Evolutionary conservation across 1,140 invertebrate genomes (phyloP).

Genomic region (Chlorops oryzae): DNA sequence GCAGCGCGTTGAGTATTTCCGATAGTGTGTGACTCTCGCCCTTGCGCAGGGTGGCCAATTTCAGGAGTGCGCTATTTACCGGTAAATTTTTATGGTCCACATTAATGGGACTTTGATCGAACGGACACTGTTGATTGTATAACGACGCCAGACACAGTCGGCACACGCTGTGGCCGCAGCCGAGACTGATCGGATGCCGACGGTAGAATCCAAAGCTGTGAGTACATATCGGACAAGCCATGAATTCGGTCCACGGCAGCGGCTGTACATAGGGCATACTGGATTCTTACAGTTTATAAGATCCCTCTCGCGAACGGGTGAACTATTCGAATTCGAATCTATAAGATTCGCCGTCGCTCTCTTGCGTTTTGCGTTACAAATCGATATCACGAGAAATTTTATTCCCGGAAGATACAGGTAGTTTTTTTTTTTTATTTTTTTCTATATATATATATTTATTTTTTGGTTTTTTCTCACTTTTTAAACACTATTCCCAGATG

Average conservation of each 20-base stretch:
- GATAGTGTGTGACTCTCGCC: conserved; percentile 39
- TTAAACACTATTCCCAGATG: too few species aligned
- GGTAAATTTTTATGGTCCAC: conserved; percentile 56
- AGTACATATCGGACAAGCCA: conserved; percentile 91
- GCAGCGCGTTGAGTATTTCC: conserved; percentile 8
- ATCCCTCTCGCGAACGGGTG: too few species aligned
- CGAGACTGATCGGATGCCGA: conserved; percentile 82
- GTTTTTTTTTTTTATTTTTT: too few species aligned
- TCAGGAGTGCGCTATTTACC: conserved; percentile 83
- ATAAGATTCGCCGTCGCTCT: too few species aligned
- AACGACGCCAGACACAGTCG: conserved; percentile 79
- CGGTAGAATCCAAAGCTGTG: conserved; percentile 80
- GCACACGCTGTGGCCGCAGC: conserved; percentile 91
- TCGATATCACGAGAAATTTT: too few species aligned
- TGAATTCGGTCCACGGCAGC: conserved; percentile 94
- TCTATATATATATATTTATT: too few species aligned
- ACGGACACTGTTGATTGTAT: conserved; percentile 86
- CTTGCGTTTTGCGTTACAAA: too few species aligned
- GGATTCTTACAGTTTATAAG: too few species aligned
- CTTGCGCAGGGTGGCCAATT: conserved; percentile 60
- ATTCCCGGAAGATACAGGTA: too few species aligned
- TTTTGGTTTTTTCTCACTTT: too few species aligned
- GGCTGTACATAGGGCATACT: too few species aligned
- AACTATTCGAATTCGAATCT: too few species aligned
- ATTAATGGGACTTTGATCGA: conserved; percentile 74